These are phyloP conservation scores for Actinia tenebrosa DNA, from an alignment of 64 coral and sea anemone genomes.

Conservation along the genomic window DNA sequence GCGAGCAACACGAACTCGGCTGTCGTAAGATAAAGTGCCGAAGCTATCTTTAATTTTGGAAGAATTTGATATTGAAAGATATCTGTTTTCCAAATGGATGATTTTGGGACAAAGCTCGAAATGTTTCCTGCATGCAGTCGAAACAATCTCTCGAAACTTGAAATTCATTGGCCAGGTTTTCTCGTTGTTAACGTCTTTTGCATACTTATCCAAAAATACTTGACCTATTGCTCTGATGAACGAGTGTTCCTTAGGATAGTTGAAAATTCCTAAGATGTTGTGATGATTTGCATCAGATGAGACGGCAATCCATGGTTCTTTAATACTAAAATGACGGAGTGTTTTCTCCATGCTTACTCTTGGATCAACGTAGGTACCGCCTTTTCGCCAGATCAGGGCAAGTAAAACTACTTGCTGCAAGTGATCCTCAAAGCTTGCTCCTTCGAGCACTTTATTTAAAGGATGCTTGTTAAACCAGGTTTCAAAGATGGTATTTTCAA, in stretches of 20 bases:
- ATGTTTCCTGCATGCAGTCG: background rate
- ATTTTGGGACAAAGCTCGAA: background rate
- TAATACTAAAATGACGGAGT: background rate
- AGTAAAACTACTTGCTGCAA: conserved; percentile 17
- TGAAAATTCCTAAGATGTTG: background rate
- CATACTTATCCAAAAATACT: background rate
- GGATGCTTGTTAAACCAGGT: background rate
- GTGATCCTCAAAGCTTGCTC: conserved; percentile 28
- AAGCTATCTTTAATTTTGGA: background rate
- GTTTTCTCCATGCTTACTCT: background rate
- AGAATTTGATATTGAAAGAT: background rate
- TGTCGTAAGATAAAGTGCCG: too few relatives aligned
- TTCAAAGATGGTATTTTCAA: too few relatives aligned
- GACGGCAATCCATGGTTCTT: background rate
- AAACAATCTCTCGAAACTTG: background rate
- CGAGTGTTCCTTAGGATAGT: background rate
- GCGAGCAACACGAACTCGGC: too few relatives aligned
- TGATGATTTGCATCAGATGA: background rate
- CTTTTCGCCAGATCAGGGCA: background rate
- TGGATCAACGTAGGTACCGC: conserved; percentile 25
- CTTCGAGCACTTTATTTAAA: conserved; percentile 14
- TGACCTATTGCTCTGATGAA: background rate
- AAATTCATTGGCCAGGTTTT: background rate
- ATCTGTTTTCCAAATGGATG: background rate
- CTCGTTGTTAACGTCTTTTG: background rate